phyloP scores from a whole-genome alignment of 2,797 vertebrate genomes.

The Tenualosa thibaudeaui region DNA sequence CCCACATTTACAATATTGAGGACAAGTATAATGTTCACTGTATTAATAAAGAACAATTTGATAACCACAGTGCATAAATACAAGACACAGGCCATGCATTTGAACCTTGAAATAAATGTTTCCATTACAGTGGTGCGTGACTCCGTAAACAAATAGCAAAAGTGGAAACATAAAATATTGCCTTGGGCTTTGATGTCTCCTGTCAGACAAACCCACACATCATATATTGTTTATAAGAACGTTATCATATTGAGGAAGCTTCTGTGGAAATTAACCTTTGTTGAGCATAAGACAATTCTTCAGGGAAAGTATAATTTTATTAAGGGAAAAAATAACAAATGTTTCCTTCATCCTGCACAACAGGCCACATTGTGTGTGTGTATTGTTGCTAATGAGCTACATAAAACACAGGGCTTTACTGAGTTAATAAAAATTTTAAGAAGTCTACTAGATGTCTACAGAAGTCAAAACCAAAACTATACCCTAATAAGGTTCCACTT shows the following conservation, averaged over 20 bases:
- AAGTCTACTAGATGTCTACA: constrained; percentile 34
- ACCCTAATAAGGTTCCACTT: constrained; percentile 36
- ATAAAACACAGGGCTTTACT: background rate
- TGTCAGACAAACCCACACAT: background rate
- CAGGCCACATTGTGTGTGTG: background rate
- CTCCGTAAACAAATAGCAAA: background rate
- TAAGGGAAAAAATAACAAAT: background rate
- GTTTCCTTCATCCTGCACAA: background rate
- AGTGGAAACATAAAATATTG: background rate
- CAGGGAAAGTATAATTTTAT: background rate
- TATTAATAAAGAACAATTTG: background rate
- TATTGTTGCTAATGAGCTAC: background rate
- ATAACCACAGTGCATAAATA: background rate
- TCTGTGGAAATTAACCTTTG: background rate
- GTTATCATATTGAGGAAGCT: background rate
- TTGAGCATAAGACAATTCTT: background rate
- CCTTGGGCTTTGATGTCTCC: background rate
- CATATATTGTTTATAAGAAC: background rate
- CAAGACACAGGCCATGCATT: background rate
- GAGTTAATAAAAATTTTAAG: constrained; percentile 1
- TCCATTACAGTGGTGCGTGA: background rate
- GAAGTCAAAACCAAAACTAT: background rate
- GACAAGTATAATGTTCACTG: background rate
- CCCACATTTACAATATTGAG: background rate
- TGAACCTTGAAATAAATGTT: background rate